phyloP scores from a whole-genome alignment of 2,797 vertebrate species.

The Coluber constrictor region DNA sequence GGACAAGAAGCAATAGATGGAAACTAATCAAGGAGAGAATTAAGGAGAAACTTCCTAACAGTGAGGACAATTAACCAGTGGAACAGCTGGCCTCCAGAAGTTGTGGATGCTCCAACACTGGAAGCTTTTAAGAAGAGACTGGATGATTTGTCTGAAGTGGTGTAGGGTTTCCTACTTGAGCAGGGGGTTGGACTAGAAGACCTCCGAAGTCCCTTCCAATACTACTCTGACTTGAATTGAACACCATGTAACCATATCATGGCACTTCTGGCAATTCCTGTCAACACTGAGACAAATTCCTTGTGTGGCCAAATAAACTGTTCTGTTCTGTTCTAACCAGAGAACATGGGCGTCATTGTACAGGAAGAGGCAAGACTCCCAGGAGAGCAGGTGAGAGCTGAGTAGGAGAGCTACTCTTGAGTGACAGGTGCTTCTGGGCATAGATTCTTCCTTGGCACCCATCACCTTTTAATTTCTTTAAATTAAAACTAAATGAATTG shows the following conservation, averaged over 20 bases:
- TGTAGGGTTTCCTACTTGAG: not conserved
- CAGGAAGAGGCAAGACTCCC: not conserved
- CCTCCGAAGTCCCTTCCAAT: not conserved
- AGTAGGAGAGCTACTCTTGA: not conserved
- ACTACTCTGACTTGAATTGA: not conserved
- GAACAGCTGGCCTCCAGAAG: no score
- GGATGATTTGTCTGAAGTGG: no score
- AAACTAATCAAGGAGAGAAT: no score
- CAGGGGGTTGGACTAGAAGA: no score
- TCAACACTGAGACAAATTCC: not conserved
- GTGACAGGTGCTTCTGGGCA: not conserved
- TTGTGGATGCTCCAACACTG: no score
- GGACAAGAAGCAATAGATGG: rapidly evolving
- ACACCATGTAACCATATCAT: not conserved
- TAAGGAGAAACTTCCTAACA: no score
- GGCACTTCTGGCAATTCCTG: not conserved
- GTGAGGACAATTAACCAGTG: no score
- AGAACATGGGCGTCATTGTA: not conserved
- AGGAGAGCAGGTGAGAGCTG: not conserved
- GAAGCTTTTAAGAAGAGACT: no score
- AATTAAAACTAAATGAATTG: not conserved
- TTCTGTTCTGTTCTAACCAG: not conserved
- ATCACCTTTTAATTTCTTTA: not conserved
- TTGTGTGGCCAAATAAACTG: not conserved
- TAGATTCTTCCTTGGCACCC: not conserved